Evolutionary conservation across 2,797 vertebrate species (phyloP).

Genomic region (Gastrophryne carolinensis): DNA sequence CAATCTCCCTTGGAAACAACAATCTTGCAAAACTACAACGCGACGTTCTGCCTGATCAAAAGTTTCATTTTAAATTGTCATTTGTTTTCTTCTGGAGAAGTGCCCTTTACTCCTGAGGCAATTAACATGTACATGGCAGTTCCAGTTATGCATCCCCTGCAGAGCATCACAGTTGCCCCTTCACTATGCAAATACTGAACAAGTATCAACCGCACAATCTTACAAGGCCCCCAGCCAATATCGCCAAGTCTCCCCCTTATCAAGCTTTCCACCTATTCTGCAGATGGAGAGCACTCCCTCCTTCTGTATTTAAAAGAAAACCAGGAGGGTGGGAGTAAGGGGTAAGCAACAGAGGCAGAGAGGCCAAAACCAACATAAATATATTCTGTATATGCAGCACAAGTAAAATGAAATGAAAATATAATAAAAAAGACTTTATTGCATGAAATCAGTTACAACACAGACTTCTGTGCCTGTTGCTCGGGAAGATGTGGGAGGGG

Average conservation of each 20-base stretch:
- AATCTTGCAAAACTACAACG: too few species aligned
- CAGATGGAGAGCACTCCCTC: not conserved
- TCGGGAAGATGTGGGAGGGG: not conserved
- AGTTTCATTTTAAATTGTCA: too few species aligned
- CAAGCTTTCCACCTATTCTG: not conserved
- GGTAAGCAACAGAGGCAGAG: slow-evolving; percentile 11
- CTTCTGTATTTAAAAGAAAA: not conserved
- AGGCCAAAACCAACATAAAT: slow-evolving; percentile 32
- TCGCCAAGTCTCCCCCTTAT: slow-evolving; percentile 8
- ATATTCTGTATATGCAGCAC: slow-evolving; percentile 22
- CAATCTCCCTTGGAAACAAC: not conserved
- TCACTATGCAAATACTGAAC: slow-evolving; percentile 44
- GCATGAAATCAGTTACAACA: slow-evolving; percentile 54
- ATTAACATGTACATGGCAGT: not conserved
- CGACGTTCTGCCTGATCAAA: too few species aligned
- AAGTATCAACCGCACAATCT: slow-evolving; percentile 36
- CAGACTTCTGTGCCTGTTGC: slow-evolving; percentile 52
- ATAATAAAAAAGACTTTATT: slow-evolving; percentile 53
- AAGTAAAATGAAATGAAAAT: slow-evolving; percentile 50
- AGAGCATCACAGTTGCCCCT: slow-evolving; percentile 42
- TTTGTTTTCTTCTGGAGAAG: too few species aligned
- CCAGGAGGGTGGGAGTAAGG: not conserved
- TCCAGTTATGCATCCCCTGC: not conserved
- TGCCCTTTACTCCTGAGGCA: not conserved
- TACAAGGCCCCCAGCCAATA: not conserved